Base-by-base conservation (phyloP, 2,888 invertebrate genomes). In the Phoronis australis region DNA sequence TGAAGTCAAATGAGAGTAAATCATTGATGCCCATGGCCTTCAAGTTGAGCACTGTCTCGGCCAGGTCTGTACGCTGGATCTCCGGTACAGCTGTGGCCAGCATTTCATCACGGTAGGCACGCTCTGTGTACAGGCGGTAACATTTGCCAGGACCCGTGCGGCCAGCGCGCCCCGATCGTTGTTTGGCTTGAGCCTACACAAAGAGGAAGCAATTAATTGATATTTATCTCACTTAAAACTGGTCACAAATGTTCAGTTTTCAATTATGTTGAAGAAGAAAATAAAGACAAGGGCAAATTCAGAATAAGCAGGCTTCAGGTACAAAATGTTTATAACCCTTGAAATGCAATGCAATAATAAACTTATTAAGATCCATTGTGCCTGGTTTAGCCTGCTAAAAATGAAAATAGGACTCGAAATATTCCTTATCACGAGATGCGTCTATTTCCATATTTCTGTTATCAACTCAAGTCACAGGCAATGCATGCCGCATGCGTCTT, bases 1-100 rank as follows among this genome's bases (percentile, higher is more conserved):
- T 99, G 80, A 99, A 99, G 80, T 99, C 97, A 76, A 99, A 99
- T 74, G 94, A 90, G 22, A 99, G 79, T 47, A 99, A 81, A 80
- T 99, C 97, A 75, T 99, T 97, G 65, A 99, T 99, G 24, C 99
- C 99, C 97, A 99, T 97, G 0, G 97, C 96, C 78, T 99, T 99
- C 31, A 99, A 79, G 66, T 96, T 95, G 15, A 99, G 79, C 35
- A 95, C 90, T 0, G 96, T 97, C 15, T 91, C 90, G 1, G 96
- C 96, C 64, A 99, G 82, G 81, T 99, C 99, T 1, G 97, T 97
- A 26, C 99, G 84, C 77, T 99, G 97, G 69, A 99, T 99, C 81
- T 99, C 99, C 0, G 99, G 99, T 25, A 99, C 96, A 2, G 65
- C 66, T 18, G 73, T 73, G 1, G 73, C 62, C 50, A 97, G 77